Evolutionary conservation across 2,888 invertebrate species (phyloP), one percentile per base, ranked within the genome.

Genomic region (Bellardia bayeri): DNA sequence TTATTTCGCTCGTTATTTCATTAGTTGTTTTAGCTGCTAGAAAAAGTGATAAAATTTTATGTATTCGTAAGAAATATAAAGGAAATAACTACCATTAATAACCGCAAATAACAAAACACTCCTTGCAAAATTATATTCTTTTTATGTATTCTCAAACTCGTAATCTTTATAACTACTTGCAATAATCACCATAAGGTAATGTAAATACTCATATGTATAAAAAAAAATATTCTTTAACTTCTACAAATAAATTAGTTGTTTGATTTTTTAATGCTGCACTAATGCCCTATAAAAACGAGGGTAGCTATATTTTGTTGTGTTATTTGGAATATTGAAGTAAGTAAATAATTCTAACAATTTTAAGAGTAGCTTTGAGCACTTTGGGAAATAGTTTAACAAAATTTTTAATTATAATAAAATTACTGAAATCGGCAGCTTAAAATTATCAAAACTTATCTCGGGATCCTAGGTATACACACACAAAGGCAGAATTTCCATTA

Each of bases 41-140:
- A 74, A 75, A 83, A 72, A 11, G 71, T 71, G 71, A 78, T 83
- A 83, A 83, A 78, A 33, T 45, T 78, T 64, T 64, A 83, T 64
- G 71, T 54, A 64, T 78, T 78, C 37, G 8, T 16, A 69, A 61
- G 63, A 49, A 78, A 78, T 71, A 54, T 56, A 64, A 37, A 49
- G 74, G 69, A 82, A 82, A 75, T 68, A 56, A 30, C 64, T 9
- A 16, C 42, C 78, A 72, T 83, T 78, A 71, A 78, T 64, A 37
- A 71, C 37, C 8, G 23, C 71, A 83, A 83, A 83, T 33, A 78
- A 58, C 56, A 83, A 71, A 78, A 56, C 78, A 78, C 78, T 56
- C 78, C 64, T 78, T 37, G 37, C 37, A 37, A 6, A 23, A 5
- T 40, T 11, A 51, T 0, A 69, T 5, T 30, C 54, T 72, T 56